Base-by-base conservation (phyloP, 2,113 vertebrate genomes). In the Perca fluviatilis region DNA sequence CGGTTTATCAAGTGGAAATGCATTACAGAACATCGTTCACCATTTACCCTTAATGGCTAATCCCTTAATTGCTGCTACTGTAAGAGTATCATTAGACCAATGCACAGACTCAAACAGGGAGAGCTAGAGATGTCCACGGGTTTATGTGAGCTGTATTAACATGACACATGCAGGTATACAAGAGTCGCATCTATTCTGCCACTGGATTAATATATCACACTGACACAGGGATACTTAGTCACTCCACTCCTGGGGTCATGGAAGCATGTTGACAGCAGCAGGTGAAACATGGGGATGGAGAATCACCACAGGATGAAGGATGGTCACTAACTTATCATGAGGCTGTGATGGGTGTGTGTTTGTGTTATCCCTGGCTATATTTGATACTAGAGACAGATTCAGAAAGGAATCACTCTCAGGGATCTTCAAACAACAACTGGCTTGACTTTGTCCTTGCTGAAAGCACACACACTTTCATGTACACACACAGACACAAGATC, bases 1-100 rank as follows among this genome's bases (percentile, higher is more conserved):
- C 36, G 68, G 12, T 87, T 80, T 49, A 87, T 89, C 73, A 89
- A 81, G 72, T 81, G 67, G 65, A 82, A 74, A 86, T 67, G 71
- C 64, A 86, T 88, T 69, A 88, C 36, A 85, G 84, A 64, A 65
- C 70, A 86, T 81, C 54, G 14, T 53, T 83, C 77, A 72, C 36
- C 51, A 67, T 64, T 83, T 79, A 79, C 80, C 36, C 77, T 74
- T 67, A 58, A 88, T 78, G 73, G 72, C 30, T 88, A 89, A 87
- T 76, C 83, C 79, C 61, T 60, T 86, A 62, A 91, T 63, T 69
- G 46, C 57, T 69, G 77, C 82, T 83, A 60, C 64, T 75, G 67
- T 67, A 85, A 75, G 83, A 83, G 43, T 84, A 70, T 86, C 60
- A 80, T 80, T 67, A 66, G 23, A 76, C 53, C 36, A 30, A 50